Conservation (phyloP, 1,140 invertebrate genomes). For the Micrasema longulum region DNA sequence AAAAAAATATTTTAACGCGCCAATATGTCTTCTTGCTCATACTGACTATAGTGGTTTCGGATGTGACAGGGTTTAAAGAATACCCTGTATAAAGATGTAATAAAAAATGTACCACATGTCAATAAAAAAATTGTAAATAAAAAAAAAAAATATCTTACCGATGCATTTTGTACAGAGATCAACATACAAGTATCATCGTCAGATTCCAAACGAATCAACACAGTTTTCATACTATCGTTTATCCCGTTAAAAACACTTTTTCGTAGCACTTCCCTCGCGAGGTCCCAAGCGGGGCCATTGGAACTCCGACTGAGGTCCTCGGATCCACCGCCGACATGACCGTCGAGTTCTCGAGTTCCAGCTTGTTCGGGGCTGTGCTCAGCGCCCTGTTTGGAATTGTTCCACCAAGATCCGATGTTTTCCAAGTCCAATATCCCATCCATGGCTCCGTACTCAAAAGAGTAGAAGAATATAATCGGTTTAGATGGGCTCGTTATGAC, state of each 20-base stretch:
- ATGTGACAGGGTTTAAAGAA: no score
- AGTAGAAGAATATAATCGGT: constrained; percentile 65
- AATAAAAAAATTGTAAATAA: no score
- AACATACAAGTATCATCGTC: constrained; percentile 75
- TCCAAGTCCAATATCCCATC: constrained; percentile 25
- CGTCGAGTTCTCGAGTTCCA: not conserved
- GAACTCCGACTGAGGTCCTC: not conserved
- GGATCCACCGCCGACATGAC: not conserved
- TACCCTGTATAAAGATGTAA: no score
- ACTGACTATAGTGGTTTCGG: no score
- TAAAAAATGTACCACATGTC: no score
- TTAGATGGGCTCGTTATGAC: constrained; percentile 66
- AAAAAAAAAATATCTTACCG: no score
- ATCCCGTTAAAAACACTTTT: constrained; percentile 54
- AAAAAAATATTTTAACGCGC: no score
- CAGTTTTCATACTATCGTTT: constrained; percentile 66
- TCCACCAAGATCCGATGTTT: not conserved
- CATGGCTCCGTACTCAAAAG: constrained; percentile 59
- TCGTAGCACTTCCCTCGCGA: constrained; percentile 50
- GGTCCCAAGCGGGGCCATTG: constrained; percentile 44
- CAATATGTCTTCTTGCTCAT: no score
- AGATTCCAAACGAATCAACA: constrained; percentile 76
- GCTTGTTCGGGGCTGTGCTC: not conserved
- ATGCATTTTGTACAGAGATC: constrained; percentile 80
- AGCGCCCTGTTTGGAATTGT: not conserved